Conservation (phyloP, 2,113 vertebrate genomes). For the Pristiophorus japonicus region DNA sequence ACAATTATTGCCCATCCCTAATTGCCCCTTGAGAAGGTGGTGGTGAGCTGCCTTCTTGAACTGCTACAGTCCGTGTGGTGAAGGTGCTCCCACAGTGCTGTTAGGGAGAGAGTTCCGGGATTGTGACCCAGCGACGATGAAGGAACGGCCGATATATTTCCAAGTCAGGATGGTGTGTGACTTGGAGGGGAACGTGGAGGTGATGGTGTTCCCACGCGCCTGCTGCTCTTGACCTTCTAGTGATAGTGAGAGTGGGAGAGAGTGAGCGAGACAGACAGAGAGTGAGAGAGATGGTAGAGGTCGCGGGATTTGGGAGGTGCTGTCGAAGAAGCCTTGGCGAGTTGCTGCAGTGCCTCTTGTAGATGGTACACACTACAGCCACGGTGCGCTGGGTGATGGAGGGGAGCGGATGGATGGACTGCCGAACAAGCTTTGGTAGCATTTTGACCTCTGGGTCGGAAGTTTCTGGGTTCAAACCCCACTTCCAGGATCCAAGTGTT, state of each 20-base stretch:
- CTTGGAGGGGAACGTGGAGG: background rate
- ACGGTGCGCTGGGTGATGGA: background rate
- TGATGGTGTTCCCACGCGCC: background rate
- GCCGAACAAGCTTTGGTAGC: background rate
- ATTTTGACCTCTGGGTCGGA: background rate
- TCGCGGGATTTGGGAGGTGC: background rate
- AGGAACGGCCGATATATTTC: no score
- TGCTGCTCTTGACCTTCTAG: background rate
- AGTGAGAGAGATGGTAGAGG: background rate
- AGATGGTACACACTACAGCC: background rate
- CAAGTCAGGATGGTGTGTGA: background rate
- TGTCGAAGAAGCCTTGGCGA: background rate
- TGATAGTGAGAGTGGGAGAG: no score
- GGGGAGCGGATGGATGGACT: background rate
- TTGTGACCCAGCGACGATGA: no score
- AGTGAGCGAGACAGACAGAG: no score
- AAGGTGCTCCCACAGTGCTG: no score
- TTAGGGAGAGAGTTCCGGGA: no score
- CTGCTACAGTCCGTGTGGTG: no score
- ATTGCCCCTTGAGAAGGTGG: no score
- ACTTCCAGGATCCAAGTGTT: no score
- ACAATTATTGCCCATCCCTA: background rate
- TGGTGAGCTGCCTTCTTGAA: no score
- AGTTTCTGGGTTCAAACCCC: background rate
- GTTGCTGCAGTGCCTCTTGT: background rate